Base-by-base conservation (phyloP, 1,140 invertebrate species). In the Drosophila funebris region DNA sequence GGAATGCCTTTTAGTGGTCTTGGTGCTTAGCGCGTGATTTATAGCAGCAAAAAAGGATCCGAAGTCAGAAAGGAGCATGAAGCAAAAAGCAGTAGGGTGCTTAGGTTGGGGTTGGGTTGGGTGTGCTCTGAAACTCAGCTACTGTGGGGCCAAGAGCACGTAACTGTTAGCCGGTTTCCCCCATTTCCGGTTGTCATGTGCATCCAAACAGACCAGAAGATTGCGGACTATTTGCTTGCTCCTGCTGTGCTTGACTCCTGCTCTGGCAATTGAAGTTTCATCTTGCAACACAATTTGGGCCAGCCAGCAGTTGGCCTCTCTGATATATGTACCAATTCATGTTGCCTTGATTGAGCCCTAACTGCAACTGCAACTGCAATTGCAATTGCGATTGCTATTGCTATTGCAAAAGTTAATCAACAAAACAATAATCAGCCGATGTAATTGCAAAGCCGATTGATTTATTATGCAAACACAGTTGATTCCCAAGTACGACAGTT, bases 21-120 rank as follows among this genome's bases (percentile, higher is more conserved):
- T 76, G 78, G 83, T 79, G 83, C 83, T 87, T 88, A 87, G 83
- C 83, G 83, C 75, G 78, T 87, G 83, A 87, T 87, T 87, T 87
- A 87, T 87, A 88, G 64, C 78, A 73, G 83, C 76, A 78, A 48
- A 73, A 52, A 57, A 54, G 63, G 43, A 66, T 50, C 14, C 39
- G 41, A 61, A 67, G 70, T 54, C 60, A 60, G 62, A 43, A 61
- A 44, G 58, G 50, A 61, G 58, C 44, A 61, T n/a, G 52, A 60
- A 44, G 50, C 57, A 62, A 31, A 69, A 53, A 63, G 48, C 73
- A 66, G 9, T 37, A 39, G 46, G 29, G 22, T 48, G 44, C n/a
- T 14, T 11, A 24, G 6, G 14, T n/a, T n/a, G 33, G 20, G 52
- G 3, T 9, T 31, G 36, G 31, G 1, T 5, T 5, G 16, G 29